Conservation (phyloP, 2,113 vertebrate genomes). For the Prochilodus magdalenae region DNA sequence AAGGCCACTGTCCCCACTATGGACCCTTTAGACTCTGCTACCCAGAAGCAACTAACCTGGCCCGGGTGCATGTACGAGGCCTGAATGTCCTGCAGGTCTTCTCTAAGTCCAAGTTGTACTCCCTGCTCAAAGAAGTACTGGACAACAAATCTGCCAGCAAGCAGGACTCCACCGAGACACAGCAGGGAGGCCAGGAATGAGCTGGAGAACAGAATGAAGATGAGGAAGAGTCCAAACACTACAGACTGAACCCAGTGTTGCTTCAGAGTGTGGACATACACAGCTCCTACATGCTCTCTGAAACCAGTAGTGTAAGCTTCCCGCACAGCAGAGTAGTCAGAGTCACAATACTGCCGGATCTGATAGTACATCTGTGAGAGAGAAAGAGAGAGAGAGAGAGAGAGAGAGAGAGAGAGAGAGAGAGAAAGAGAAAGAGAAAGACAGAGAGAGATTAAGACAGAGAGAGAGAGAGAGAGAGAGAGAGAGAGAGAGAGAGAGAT, state of each 20-base stretch:
- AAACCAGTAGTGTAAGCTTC: constrained; percentile 66
- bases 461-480: no score
- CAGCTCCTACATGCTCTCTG: constrained; percentile 62
- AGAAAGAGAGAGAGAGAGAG: neutral
- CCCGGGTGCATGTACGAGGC: constrained; percentile 55
- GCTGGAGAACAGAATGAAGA: constrained; percentile 50
- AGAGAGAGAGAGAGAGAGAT: no score
- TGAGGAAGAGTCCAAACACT: constrained; percentile 58
- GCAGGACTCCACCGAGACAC: constrained; percentile 58
- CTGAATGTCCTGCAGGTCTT: constrained; percentile 69
- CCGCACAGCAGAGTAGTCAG: constrained; percentile 56
- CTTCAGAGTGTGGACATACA: constrained; percentile 65
- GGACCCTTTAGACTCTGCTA: constrained; percentile 61
- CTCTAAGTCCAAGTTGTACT: constrained; percentile 64
- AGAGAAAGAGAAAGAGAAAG: no score
- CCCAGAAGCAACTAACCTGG: constrained; percentile 66
- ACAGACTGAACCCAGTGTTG: constrained; percentile 64
- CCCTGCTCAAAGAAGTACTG: constrained; percentile 61
- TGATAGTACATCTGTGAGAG: constrained; percentile 36
- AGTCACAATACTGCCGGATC: constrained; percentile 47
- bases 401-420: neutral
- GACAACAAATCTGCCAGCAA: constrained; percentile 56
- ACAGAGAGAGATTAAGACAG: no score
- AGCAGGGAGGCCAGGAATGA: constrained; percentile 64
- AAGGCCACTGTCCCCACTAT: constrained; percentile 67